These are phyloP conservation scores for Plestiodon gilberti DNA, from an alignment of 2,113 vertebrate genomes.

Conservation along the genomic window DNA sequence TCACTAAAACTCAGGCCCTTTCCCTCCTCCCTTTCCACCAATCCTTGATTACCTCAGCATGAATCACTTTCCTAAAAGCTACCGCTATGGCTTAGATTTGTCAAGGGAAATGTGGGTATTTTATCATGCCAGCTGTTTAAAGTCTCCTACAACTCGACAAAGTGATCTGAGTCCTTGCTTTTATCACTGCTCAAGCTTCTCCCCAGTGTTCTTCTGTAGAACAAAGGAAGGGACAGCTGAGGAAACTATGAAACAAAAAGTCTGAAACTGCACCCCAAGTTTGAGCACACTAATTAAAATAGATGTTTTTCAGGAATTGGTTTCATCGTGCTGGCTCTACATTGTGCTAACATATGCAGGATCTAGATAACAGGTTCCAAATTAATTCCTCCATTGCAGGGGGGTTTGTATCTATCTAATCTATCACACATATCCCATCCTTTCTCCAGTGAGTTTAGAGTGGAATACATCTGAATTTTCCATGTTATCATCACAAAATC, in stretches of 20 bases:
- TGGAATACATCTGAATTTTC: too few species aligned
- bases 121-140: constrained; percentile 73
- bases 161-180: constrained; percentile 62
- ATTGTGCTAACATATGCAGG: neutral
- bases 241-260: constrained; percentile 39
- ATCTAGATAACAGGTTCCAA: neutral
- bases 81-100: constrained; percentile 62
- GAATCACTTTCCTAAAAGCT: constrained; percentile 64
- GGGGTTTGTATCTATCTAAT: neutral
- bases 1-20: constrained; percentile 48
- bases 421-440: neutral
- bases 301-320: neutral
- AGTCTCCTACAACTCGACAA: constrained; percentile 67
- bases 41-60: constrained; percentile 43
- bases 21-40: neutral
- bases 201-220: constrained; percentile 56
- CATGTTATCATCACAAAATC: too few species aligned
- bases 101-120: constrained; percentile 65
- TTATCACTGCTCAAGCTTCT: constrained; percentile 64
- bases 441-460: neutral
- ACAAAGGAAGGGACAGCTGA: constrained; percentile 64
- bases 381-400: neutral
- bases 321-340: neutral
- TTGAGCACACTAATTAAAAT: constrained; percentile 52
- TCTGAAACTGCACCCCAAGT: constrained; percentile 42